Conservation (phyloP, 2,888 invertebrate genomes). For the Tetramorium bicarinatum region DNA sequence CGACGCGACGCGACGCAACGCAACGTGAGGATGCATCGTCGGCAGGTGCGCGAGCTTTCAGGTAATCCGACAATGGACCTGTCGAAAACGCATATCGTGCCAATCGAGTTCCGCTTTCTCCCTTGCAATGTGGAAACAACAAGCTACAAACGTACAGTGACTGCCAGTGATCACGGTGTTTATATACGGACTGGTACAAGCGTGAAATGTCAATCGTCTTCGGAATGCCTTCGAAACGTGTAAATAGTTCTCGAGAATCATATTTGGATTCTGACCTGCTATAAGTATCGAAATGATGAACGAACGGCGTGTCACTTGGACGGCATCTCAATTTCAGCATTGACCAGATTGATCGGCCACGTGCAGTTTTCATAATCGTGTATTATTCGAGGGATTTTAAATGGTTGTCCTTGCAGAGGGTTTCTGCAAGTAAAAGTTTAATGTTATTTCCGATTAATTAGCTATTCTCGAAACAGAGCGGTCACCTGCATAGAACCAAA, state of each 20-base stretch:
- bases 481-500: background rate
- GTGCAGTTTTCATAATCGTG: background rate
- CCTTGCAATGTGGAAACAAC: background rate
- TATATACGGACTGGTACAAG: background rate
- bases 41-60: constrained; percentile 45
- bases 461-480: background rate
- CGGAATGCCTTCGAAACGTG: background rate
- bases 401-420: background rate
- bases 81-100: background rate
- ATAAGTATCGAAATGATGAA: background rate
- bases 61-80: constrained; percentile 13
- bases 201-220: constrained; percentile 4
- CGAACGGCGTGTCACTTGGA: background rate
- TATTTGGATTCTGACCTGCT: background rate
- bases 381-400: background rate
- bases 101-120: background rate
- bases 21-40: constrained; percentile 38
- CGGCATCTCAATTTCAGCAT: background rate
- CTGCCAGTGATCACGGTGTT: constrained; percentile 10
- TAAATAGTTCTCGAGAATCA: background rate
- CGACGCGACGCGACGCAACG: constrained; percentile 45
- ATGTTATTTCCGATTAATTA: background rate
- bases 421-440: background rate
- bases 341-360: background rate
- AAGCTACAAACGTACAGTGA: background rate